A percentile compares a stretch with the other conserved stretches of the same genome.
phyloP scores from a whole-genome alignment of 2,888 invertebrate genomes.

The Hypercompe scribonia region DNA sequence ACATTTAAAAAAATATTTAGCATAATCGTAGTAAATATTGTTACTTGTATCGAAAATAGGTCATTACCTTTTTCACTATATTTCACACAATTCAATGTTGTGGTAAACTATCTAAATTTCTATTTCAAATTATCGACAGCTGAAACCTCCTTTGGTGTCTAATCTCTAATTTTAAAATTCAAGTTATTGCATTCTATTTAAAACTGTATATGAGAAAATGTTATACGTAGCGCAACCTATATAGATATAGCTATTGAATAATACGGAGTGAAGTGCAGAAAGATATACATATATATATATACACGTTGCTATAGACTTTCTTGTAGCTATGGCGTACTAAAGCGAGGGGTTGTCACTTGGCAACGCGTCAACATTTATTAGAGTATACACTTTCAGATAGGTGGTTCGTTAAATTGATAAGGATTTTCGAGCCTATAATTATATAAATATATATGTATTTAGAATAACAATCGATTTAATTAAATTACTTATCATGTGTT shows the following conservation, averaged over 20 bases:
- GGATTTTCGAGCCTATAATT: background rate
- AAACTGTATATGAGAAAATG: background rate
- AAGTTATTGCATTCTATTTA: background rate
- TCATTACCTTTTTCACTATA: too few relatives aligned
- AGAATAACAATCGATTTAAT: background rate
- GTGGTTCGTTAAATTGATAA: background rate
- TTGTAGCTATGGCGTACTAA: background rate
- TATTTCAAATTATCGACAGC: background rate
- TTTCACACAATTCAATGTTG: background rate
- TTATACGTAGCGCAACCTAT: background rate
- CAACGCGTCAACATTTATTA: conserved; percentile 13
- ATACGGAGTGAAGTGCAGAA: background rate
- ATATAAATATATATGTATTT: background rate
- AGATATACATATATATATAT: too few relatives aligned
- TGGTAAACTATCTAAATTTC: background rate
- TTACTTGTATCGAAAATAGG: background rate
- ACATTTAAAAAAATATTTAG: background rate
- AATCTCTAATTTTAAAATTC: background rate
- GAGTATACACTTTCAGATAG: background rate
- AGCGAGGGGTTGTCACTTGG: conserved; percentile 11
- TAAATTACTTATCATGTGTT: background rate
- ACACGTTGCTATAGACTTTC: background rate
- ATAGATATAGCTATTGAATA: background rate
- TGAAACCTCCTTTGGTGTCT: background rate
- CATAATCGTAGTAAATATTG: too few relatives aligned